Evolutionary conservation across 1,140 invertebrate genomes (phyloP), one percentile per base, ranked within the genome.

Genomic region (Temnothorax nylanderi): DNA sequence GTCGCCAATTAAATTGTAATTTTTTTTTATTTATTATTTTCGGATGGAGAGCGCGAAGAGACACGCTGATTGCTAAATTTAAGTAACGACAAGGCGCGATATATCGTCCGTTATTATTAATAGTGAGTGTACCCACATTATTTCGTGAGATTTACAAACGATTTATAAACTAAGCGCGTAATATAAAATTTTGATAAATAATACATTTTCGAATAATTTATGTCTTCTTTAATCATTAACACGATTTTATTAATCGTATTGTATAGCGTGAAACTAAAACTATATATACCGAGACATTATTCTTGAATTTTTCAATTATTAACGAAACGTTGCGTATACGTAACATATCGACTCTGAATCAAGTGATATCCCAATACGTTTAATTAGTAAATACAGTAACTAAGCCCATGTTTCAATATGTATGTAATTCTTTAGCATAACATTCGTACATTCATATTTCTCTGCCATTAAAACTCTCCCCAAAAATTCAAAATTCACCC

Each of bases 381-480:
- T 69, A 69, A 69, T 67, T 67, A 26, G 37, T 41, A 67, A 67
- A 67, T 44, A 47, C 1, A 44, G n/a, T 47, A 47, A 56, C n/a
- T n/a, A 56, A 56, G 54, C 18, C 16, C 16, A 18, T 41, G 0
- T 69, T 69, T 69, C n/a, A 26, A 47, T 44, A 69, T 69, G 2
- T 47, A 47, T 47, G 26, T 65, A 65, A 41, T 65, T 8, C 64
- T 41, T 69, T 41, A 41, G 1, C 34, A 21, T n/a, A 21, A 44
- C 2, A 69, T 26, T 69, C 5, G 34, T 65, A 64, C 13, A 6
- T 64, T 3, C 26, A 41, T 11, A 47, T 69, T 69, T 69, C 11
- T 32, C 21, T 6, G 21, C 3, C 6, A 13, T 26, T 54, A n/a
- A 54, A 54, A n/a, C 18, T 54, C 13, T n/a, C 18, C 2, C 51